A percentile compares a stretch with the other conserved stretches of the same genome.
phyloP scores from a whole-genome alignment of 2,113 vertebrate genomes.

The Vidua chalybeata region DNA sequence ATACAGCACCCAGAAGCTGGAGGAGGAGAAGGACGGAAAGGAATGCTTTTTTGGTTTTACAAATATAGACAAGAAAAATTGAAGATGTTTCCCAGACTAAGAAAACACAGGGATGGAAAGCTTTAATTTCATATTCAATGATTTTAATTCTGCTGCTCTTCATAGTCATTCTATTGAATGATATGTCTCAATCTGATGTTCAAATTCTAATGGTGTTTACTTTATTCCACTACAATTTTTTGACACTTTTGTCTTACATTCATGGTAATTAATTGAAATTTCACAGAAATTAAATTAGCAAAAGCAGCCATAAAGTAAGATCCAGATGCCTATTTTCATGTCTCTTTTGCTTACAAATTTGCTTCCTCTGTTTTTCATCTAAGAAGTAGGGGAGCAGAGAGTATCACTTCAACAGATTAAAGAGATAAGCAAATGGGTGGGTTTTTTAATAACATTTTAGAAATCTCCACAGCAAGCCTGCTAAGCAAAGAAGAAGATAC shows the following conservation, averaged over 20 bases:
- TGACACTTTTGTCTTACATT: background rate
- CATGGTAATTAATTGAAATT: background rate
- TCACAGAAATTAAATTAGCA: background rate
- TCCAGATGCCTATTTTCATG: background rate
- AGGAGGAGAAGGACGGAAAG: fast-evolving
- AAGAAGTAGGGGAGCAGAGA: background rate
- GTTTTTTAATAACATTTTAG: background rate
- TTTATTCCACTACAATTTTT: background rate
- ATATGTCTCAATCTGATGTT: background rate
- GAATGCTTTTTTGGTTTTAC: background rate
- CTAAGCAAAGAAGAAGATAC: background rate
- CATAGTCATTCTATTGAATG: background rate
- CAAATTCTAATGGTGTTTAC: background rate
- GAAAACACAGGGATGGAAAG: background rate
- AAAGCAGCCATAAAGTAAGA: background rate
- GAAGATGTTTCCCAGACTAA: background rate
- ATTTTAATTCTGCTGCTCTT: background rate
- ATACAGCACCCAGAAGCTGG: background rate
- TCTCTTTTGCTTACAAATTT: background rate
- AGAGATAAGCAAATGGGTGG: background rate
- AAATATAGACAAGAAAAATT: background rate
- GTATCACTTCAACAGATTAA: background rate
- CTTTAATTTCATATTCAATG: background rate
- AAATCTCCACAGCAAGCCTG: background rate
- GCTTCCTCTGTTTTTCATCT: background rate